phyloP scores from a whole-genome alignment of 2,113 vertebrate genomes.

The Bufo bufo region DNA sequence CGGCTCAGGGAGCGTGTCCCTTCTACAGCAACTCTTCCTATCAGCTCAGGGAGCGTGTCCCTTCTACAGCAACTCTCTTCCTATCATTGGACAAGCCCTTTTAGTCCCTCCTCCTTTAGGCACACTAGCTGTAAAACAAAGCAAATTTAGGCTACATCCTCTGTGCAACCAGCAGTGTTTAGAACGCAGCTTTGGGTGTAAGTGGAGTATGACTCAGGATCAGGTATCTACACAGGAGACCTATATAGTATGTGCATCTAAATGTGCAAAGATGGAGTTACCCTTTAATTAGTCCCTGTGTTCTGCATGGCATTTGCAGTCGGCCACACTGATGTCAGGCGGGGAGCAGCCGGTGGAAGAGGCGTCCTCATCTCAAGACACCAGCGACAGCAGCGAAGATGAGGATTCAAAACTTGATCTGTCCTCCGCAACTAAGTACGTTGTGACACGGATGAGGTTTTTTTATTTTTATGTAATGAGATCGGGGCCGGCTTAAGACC shows the following conservation, averaged over 20 bases:
- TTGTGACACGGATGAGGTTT: too few relatives aligned
- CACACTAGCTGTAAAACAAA: background rate
- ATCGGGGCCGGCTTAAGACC: too few relatives aligned
- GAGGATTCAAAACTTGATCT: slow-evolving; percentile 79
- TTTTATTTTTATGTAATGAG: too few relatives aligned
- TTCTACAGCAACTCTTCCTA: too few relatives aligned
- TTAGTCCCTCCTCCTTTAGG: background rate
- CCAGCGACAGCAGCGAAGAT: slow-evolving; percentile 65
- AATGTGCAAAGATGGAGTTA: background rate
- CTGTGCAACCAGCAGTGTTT: too few relatives aligned
- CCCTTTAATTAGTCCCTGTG: background rate
- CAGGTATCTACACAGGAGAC: background rate
- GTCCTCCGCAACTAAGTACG: slow-evolving; percentile 76
- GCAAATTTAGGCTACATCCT: too few relatives aligned
- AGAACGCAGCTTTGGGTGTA: background rate
- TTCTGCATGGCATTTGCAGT: slow-evolving; percentile 68
- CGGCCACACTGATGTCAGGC: slow-evolving; percentile 76
- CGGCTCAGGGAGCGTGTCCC: too few relatives aligned
- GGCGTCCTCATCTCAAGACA: slow-evolving; percentile 60
- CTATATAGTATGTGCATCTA: background rate
- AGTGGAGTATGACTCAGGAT: background rate
- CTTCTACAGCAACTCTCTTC: too few relatives aligned
- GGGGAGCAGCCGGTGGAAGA: slow-evolving; percentile 69
- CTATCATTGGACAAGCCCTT: too few relatives aligned
- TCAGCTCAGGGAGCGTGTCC: too few relatives aligned